Base-by-base conservation (phyloP, 2,888 invertebrate species). In the Acleris emargana region DNA sequence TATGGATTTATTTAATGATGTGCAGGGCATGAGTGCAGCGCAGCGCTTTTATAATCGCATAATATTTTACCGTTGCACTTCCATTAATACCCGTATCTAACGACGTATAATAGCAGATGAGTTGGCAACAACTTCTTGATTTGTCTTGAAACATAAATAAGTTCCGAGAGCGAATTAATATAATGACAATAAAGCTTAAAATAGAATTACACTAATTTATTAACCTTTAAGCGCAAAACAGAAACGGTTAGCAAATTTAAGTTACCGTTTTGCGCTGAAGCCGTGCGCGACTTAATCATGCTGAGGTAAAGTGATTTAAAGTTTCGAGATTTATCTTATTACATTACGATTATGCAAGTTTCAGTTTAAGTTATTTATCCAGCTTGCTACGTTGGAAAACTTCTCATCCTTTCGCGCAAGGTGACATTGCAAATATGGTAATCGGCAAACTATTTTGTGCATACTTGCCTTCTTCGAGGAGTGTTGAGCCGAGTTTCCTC, bases 361-460 rank as follows among this genome's bases (percentile, higher is more conserved):
- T 28, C 11, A 38, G 49, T 59, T 32, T 74, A 77, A 83, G 80
- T 75, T 76, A 77, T 84, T 84, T 78, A 81, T 73, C 69, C 71
- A 74, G 79, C 81, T 80, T 73, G 76, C 79, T 76, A 68, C 71
- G 71, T 73, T 76, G 74, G 76, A 77, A 75, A 87, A 86, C 79
- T 88, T 86, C 76, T 72, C 76, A 76, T 80, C 80, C 84, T 83
- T 78, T 85, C 84, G 83, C 72, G 78, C 78, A 76, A 74, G 76
- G 76, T 60, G 83, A 81, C 77, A 79, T 73, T 78, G 77, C 81
- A 83, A 86, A 84, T 83, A 84, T 83, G 80, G 76, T 81, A 81
- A 82, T 79, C 82, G 74, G 67, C 72, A 70, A 77, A 83, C 81
- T 82, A 78, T 61, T 57, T 66, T 66, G 51, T 51, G 66, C 55